phyloP scores from a whole-genome alignment of 1,140 invertebrate genomes.

The Micrasema minimum region DNA sequence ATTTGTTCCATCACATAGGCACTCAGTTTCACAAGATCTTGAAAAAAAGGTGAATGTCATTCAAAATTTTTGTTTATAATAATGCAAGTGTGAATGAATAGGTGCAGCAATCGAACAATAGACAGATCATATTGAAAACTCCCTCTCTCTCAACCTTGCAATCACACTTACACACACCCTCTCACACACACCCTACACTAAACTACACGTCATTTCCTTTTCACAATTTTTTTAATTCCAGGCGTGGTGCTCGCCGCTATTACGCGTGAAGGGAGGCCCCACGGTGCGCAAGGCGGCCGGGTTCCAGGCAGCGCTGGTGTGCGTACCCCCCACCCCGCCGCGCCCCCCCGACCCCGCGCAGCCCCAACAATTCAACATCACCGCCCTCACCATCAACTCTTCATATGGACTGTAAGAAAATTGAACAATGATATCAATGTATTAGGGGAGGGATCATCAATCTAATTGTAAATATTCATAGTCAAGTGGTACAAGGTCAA shows the following conservation, averaged over 20 bases:
- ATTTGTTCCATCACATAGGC: constrained; percentile 71
- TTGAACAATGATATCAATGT: too few species aligned
- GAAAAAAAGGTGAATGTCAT: constrained; percentile 66
- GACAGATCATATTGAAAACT: too few species aligned
- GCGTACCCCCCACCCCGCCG: constrained; percentile 69
- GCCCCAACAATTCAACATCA: constrained; percentile 69
- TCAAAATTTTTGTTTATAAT: neutral
- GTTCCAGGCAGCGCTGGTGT: constrained; percentile 95
- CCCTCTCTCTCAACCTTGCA: too few species aligned
- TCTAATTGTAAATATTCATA: too few species aligned
- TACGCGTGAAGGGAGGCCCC: constrained; percentile 59
- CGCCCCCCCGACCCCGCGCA: constrained; percentile 57
- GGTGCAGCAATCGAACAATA: too few species aligned
- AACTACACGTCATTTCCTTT: too few species aligned
- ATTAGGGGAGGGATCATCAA: too few species aligned
- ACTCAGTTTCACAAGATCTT: constrained; percentile 68
- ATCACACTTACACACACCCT: too few species aligned
- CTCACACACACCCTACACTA: too few species aligned
- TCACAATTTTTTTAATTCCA: constrained; percentile 15
- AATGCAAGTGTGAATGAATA: too few species aligned
- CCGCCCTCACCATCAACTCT: constrained; percentile 92
- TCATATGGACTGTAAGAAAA: constrained; percentile 92
- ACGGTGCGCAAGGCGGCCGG: constrained; percentile 76
- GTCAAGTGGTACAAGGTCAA: too few species aligned
- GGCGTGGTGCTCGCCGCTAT: constrained; percentile 33